Evolutionary conservation across 2,797 vertebrate genomes (phyloP), one percentile per base, ranked within the genome.

Genomic region (Microchirus variegatus): DNA sequence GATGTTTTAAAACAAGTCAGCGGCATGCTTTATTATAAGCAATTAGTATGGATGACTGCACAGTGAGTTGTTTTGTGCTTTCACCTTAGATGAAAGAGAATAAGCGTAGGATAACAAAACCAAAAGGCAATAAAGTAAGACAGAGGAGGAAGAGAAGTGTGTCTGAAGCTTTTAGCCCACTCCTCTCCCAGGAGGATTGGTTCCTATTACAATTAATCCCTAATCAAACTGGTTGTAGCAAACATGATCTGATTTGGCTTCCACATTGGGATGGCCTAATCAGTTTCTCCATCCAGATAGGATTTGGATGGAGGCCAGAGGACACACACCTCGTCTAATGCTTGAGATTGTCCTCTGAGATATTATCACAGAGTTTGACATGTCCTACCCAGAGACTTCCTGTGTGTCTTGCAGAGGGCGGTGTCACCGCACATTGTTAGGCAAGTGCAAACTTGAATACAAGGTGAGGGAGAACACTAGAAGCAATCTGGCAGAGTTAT

Each of bases 231-330:
- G 50, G 68, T 81, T 77, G 82, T 86, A 64, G 84, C 85, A 88
- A 89, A 91, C 79, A 87, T 90, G 90, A 92, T 91, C 86, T 84
- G 86, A 90, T 93, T 92, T 89, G 77, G 80, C 70, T 63, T 82
- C 83, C 77, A 62, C 76, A 77, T 51, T 17, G 73, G 53, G 66
- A 80, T 22, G 68, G 59, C 68, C 70, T 87, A 89, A 90, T 91
- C 87, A 85, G 77, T 73, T 87, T 77, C 60, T 41, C 52, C 66
- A 35, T 73, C 65, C 67, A 83, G 86, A 86, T 56, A 77, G 50
- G 74, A 85, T 85, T 86, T 87, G 84, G 82, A 86, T 42, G 36
- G 19, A 84, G 74, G 74, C 78, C 66, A 87, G 71, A 86, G 86
- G 83, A 88, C 76, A 35, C 44, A 10, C 53, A 52, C 63, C 56